These are phyloP conservation scores for Craseonycteris thonglongyai DNA, from an alignment of 2,113 vertebrate genomes.

Conservation along the genomic window DNA sequence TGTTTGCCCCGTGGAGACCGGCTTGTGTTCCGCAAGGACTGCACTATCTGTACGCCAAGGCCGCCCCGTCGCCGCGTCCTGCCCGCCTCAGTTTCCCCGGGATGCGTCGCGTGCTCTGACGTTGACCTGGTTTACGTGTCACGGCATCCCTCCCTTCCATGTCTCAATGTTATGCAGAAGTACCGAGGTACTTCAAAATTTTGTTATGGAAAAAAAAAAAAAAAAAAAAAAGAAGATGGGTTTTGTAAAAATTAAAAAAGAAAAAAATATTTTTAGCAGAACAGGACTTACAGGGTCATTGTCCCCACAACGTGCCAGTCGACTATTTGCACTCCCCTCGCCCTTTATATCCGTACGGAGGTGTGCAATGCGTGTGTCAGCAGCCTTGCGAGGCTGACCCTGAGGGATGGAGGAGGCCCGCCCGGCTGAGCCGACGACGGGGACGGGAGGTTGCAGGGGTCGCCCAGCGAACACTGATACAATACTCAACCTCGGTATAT, in stretches of 20 bases:
- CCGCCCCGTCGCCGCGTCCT: slow-evolving; percentile 74
- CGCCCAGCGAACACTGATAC: slow-evolving; percentile 89
- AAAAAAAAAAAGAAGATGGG: slow-evolving; percentile 86
- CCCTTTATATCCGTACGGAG: slow-evolving; percentile 94
- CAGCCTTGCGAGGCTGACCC: slow-evolving; percentile 89
- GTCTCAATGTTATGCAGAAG: slow-evolving; percentile 99
- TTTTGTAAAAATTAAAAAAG: slow-evolving; percentile 92
- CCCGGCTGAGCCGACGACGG: slow-evolving; percentile 80
- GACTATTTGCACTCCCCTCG: slow-evolving; percentile 98
- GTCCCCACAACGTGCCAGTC: slow-evolving; percentile 99
- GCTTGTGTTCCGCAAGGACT: slow-evolving; percentile 79
- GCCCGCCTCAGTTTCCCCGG: slow-evolving; percentile 76
- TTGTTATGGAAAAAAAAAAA: slow-evolving; percentile 86
- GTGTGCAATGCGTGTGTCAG: slow-evolving; percentile 96
- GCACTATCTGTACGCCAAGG: slow-evolving; percentile 83
- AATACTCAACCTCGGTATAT: slow-evolving; percentile 93
- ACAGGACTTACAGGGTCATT: slow-evolving; percentile 99
- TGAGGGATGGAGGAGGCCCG: slow-evolving; percentile 82
- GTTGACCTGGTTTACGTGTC: slow-evolving; percentile 78
- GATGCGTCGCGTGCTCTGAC: slow-evolving; percentile 78
- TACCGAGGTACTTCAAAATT: slow-evolving; percentile 95
- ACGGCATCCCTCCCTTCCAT: slow-evolving; percentile 91
- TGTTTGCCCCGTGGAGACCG: slow-evolving; percentile 75
- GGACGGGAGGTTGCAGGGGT: slow-evolving; percentile 90
- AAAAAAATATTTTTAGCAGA: slow-evolving; percentile 99